phyloP scores from a whole-genome alignment of 2,797 vertebrate species.

The Rhynchotus rufescens region DNA sequence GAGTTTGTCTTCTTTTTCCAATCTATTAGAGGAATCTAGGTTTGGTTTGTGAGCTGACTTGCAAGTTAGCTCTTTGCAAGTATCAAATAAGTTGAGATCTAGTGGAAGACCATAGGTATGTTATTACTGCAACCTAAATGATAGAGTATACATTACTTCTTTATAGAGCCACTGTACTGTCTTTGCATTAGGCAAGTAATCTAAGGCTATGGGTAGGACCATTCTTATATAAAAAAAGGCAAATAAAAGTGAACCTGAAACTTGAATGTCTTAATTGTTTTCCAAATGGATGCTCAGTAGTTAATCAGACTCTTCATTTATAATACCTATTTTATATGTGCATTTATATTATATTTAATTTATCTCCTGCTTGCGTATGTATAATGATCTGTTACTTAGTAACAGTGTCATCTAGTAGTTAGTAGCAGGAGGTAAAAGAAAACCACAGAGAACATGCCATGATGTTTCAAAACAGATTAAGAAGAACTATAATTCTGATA shows the following conservation, averaged over 20 bases:
- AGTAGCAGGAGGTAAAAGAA: neutral
- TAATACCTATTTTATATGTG: constrained; percentile 61
- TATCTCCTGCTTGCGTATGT: constrained; percentile 18
- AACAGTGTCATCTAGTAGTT: neutral
- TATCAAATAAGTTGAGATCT: neutral
- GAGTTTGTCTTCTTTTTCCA: neutral
- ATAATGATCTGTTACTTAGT: constrained; percentile 7
- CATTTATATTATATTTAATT: constrained; percentile 61
- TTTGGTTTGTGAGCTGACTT: neutral
- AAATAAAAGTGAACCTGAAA: constrained; percentile 5
- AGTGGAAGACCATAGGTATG: neutral
- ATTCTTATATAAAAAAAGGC: constrained; percentile 22
- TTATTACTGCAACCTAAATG: constrained; percentile 6
- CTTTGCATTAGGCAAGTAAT: constrained; percentile 21
- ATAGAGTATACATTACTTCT: neutral
- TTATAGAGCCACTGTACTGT: neutral
- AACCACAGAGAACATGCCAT: neutral
- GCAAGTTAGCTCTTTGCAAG: neutral
- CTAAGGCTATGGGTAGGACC: neutral
- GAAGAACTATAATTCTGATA: neutral
- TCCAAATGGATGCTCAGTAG: neutral
- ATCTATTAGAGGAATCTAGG: neutral
- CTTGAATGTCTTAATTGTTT: neutral
- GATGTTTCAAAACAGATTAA: neutral
- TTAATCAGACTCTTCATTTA: constrained; percentile 17